These are phyloP conservation scores for Acronicta aceris DNA, from an alignment of 2,888 invertebrate genomes.

Conservation along the genomic window DNA sequence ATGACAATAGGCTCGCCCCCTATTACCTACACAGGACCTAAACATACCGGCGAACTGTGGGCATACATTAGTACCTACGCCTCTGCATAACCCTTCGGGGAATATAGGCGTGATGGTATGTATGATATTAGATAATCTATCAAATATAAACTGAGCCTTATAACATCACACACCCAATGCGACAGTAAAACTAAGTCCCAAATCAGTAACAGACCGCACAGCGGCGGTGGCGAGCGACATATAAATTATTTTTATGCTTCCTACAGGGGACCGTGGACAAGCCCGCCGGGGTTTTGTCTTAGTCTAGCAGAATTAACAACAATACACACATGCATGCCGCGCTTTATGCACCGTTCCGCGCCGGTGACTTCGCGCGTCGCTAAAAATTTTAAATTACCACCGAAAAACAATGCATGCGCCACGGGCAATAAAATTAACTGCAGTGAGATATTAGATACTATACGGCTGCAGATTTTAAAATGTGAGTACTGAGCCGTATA, in stretches of 20 bases:
- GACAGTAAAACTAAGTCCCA: not conserved
- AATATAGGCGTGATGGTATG: no score
- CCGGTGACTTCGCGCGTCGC: slow-evolving; percentile 34
- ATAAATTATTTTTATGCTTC: slow-evolving; percentile 75
- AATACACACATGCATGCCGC: slow-evolving; percentile 53
- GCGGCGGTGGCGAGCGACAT: slow-evolving; percentile 57
- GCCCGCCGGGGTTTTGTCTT: slow-evolving; percentile 57
- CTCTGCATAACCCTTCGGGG: no score
- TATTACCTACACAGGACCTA: no score
- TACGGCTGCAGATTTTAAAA: slow-evolving; percentile 36
- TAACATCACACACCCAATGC: no score
- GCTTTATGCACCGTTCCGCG: slow-evolving; percentile 44
- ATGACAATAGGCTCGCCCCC: no score
- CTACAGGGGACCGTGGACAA: slow-evolving; percentile 53
- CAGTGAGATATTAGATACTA: slow-evolving; percentile 43
- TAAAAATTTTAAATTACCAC: slow-evolving; percentile 53
- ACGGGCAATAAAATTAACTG: slow-evolving; percentile 53
- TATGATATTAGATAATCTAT: no score
- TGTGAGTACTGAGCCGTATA: slow-evolving; percentile 11
- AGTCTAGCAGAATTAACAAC: slow-evolving; percentile 63
- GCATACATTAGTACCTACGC: no score
- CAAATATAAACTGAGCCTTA: no score
- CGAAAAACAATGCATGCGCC: slow-evolving; percentile 51
- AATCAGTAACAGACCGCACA: slow-evolving; percentile 33
- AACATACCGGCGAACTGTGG: no score